Evolutionary conservation across 1,140 invertebrate genomes (phyloP).

Genomic region (Micrasema longulum): DNA sequence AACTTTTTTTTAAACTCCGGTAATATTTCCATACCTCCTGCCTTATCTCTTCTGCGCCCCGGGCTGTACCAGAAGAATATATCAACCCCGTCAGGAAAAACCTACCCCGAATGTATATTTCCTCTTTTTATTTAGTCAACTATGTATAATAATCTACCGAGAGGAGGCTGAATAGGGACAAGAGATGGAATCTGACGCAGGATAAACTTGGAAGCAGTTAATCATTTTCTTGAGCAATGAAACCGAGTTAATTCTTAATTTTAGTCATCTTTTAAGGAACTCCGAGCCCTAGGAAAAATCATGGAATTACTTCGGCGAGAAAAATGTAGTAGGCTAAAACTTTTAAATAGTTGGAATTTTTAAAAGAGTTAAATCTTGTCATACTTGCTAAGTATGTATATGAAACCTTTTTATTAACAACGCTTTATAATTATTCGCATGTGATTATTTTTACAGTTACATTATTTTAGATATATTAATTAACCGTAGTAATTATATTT

Average conservation of each 20-base stretch:
- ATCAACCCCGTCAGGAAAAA: conserved; percentile 39
- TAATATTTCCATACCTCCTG: conserved; percentile 42
- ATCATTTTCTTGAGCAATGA: conserved; percentile 38
- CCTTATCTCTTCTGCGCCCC: conserved; percentile 29
- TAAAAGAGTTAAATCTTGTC: no score
- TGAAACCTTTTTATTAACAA: no score
- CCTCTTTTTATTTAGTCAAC: conserved; percentile 33
- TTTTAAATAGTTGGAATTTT: no score
- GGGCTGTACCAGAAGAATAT: conserved; percentile 36
- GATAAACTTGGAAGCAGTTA: conserved; percentile 33
- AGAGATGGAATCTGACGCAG: conserved; percentile 9
- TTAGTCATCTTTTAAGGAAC: conserved; percentile 5
- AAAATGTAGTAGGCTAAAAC: no score
- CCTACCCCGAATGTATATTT: conserved; percentile 25
- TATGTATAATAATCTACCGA: conserved; percentile 29
- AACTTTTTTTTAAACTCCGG: conserved; percentile 52
- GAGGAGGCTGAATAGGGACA: neutral
- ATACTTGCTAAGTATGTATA: no score
- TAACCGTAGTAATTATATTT: no score
- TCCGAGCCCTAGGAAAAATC: neutral
- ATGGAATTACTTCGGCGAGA: no score
- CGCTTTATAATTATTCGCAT: no score
- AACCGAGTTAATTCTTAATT: conserved; percentile 39
- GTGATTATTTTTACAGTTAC: no score
- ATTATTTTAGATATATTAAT: no score